These are phyloP conservation scores for Todiramphus chloris DNA, from an alignment of 2,113 vertebrate species.

Conservation along the genomic window DNA sequence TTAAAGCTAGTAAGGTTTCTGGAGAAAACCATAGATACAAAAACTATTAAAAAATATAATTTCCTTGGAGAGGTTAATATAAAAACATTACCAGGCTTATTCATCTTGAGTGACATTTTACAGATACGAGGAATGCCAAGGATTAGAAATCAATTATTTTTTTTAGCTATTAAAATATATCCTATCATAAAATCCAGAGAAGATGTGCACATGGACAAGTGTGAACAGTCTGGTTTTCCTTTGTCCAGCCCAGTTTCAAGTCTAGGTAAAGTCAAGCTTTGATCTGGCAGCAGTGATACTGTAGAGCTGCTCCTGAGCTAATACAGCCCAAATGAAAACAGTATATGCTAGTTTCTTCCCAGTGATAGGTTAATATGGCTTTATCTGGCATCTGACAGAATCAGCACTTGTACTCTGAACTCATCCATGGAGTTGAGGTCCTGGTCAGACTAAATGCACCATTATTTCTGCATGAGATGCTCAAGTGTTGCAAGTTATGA, in stretches of 20 bases:
- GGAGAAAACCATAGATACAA: background rate
- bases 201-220: background rate
- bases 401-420: background rate
- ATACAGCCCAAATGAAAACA: background rate
- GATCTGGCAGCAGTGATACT: background rate
- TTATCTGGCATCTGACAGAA: background rate
- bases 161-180: background rate
- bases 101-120: background rate
- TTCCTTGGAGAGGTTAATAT: background rate
- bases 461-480: background rate
- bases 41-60: background rate
- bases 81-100: background rate
- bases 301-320: background rate
- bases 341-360: background rate
- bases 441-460: background rate
- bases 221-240: background rate
- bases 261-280: background rate
- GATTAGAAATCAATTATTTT: background rate
- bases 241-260: background rate
- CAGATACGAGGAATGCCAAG: background rate
- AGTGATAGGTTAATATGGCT: background rate
- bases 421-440: background rate
- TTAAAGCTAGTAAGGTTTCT: background rate
- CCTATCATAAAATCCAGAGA: background rate
- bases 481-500: background rate